A percentile compares a stretch with the other conserved stretches of the same genome.
These are phyloP conservation scores for Tortricodes alternella DNA, from an alignment of 2,888 invertebrate genomes.

Conservation along the genomic window DNA sequence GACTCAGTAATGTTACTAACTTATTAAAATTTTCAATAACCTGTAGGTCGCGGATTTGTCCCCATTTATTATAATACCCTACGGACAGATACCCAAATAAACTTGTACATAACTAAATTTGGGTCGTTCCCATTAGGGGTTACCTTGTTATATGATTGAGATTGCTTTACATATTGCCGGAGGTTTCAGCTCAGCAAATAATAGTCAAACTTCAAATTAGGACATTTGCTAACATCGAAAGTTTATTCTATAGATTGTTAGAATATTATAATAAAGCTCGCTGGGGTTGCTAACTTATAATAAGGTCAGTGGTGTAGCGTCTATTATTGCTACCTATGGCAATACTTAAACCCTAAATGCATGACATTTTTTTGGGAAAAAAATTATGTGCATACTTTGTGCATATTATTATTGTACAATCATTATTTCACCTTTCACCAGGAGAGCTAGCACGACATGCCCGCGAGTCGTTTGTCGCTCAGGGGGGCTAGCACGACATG, in stretches of 20 bases:
- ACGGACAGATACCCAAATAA: constrained; percentile 73
- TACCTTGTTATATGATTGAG: constrained; percentile 71
- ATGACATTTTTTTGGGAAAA: no score
- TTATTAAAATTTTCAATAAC: constrained; percentile 66
- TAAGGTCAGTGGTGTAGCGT: not conserved
- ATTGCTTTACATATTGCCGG: constrained; percentile 60
- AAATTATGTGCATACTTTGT: no score
- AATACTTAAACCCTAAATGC: no score
- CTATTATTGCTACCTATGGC: no score
- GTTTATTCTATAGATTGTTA: constrained; percentile 23
- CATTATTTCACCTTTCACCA: no score
- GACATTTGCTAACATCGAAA: constrained; percentile 24
- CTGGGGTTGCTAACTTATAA: not conserved
- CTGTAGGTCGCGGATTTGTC: constrained; percentile 66
- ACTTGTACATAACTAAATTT: constrained; percentile 77
- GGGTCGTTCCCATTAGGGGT: constrained; percentile 69
- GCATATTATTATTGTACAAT: no score
- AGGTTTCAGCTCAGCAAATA: constrained; percentile 49
- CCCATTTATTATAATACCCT: constrained; percentile 70
- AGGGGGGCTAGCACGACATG: no score
- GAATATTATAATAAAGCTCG: constrained; percentile 3
- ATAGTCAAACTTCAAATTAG: constrained; percentile 44
- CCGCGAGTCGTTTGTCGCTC: no score
- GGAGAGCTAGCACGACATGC: no score
- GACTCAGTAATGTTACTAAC: constrained; percentile 24